Percentiles rank a stretch among this genome's conserved stretches.
Evolutionary conservation across 2,113 vertebrate genomes (phyloP).

Genomic region (Regulus satrapa): DNA sequence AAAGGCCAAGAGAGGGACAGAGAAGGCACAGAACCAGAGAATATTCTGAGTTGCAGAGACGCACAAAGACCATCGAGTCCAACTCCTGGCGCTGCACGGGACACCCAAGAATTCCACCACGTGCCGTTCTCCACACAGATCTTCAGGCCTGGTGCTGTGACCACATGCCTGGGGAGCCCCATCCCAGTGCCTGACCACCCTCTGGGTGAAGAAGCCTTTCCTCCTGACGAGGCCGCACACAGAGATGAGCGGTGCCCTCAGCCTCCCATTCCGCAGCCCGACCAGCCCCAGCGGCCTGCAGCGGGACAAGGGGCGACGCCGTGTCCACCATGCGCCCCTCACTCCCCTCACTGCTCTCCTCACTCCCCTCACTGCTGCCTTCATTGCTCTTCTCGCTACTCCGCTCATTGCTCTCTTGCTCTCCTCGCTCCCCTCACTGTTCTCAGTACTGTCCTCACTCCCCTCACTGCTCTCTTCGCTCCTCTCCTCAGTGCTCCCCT

Average conservation of each 20-base stretch:
- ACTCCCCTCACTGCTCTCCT: not conserved
- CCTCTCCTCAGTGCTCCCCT: no score
- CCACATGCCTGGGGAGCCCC: not conserved
- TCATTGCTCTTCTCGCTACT: no score
- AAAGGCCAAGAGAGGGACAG: fast-evolving
- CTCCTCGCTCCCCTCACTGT: no score
- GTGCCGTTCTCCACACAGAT: fast-evolving
- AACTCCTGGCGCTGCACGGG: not conserved
- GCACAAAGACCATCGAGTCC: not conserved
- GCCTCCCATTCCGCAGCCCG: fast-evolving
- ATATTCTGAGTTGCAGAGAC: not conserved
- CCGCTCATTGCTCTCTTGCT: no score
- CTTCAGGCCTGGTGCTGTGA: not conserved
- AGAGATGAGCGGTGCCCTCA: fast-evolving
- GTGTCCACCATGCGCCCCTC: not conserved
- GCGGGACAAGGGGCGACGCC: fast-evolving
- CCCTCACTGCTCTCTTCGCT: no score
- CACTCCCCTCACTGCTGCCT: not conserved
- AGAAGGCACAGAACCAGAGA: not conserved
- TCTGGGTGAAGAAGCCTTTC: not conserved
- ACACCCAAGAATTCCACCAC: not conserved
- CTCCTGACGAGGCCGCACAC: not conserved
- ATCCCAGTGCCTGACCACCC: not conserved
- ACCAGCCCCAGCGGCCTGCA: fast-evolving
- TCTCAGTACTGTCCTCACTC: no score